Base-by-base conservation (phyloP, 2,797 vertebrate genomes). In the Enteromius thamalakanensis region DNA sequence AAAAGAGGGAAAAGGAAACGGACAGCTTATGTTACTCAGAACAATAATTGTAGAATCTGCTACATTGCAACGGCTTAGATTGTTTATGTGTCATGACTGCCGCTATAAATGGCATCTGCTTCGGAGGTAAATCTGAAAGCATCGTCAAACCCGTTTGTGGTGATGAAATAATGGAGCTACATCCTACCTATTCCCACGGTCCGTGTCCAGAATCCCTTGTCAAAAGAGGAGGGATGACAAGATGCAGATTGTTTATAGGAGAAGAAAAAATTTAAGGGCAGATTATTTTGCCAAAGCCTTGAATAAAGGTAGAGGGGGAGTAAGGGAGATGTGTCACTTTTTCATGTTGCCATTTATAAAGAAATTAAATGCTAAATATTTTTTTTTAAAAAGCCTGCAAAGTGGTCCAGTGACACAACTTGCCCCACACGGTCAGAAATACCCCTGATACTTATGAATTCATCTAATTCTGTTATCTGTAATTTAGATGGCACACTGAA, bases 1-100 rank as follows among this genome's bases (percentile, higher is more conserved):
- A 75, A 92, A 86, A 85, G 45, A 88, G 76, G 83, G 85, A 90
- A 86, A 85, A 71, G 82, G 75, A 89, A 87, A 78, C 10, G 17
- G 37, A 45, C 40, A n/a, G 58, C 87, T 60, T 72, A 58, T 83
- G 4, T 85, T 82, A 34, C 78, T 81, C 40, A 60, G 68, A 86
- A 83, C 70, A 82, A 45, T 47, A 0, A 2, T 85, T 74, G 55
- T 34, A 45, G 42, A 78, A 83, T 53, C 45, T 58, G 45, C 17
- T 4, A 67, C 72, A 84, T 37, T 29, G 51, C 84, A 55, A n/a
- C 47, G 34, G 80, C 55, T 78, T 72, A 76, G 60, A 72, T 64
- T 62, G 29, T 78, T 76, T 71, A 45, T 26, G 5, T 34, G 60
- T 83, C 69, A 71, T n/a, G 32, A 55, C 23, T 42, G 34, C 49